Evolutionary conservation across 2,888 invertebrate genomes (phyloP), one percentile per base, ranked within the genome.

Genomic region (Drosophila barbarae): DNA sequence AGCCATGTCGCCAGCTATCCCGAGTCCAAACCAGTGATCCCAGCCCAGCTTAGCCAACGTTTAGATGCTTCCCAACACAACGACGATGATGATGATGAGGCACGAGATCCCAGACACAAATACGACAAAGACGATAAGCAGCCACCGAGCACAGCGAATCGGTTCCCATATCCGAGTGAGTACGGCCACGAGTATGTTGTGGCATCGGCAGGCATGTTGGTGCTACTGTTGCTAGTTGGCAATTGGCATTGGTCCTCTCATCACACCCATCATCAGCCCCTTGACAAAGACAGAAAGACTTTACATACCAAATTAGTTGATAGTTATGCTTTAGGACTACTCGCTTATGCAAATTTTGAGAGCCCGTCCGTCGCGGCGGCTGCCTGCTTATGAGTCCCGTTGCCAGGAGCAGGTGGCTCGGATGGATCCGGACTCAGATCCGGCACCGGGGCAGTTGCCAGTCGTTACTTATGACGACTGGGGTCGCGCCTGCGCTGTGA

Each of bases 231-330:
- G 79, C 69, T 79, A 82, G 72, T 82, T 66, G 69, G 69, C 58
- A 63, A 74, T 54, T 51, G 61, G 55, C 71, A 61, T 52, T 66
- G 69, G 55, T 63, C 36, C 57, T 64, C 59, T 70, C 64, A 68
- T 73, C 71, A 72, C 72, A 69, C 57, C 23, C 41, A 38, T 44
- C 41, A 35, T 44, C 26, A 42, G 26, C n/a, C 50, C 57, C 56
- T 76, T 65, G 76, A 76, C 72, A 76, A 70, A 70, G 74, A 81
- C 77, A 71, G 71, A 72, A 86, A 84, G 78, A 86, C 82, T 84
- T 87, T 86, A 76, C 72, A 72, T 84, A 86, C 80, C 76, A 80
- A 85, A 85, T 85, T 84, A 82, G 85, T 77, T 81, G 71, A 81
- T 81, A 84, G 78, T 79, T 74, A 74, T 77, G 77, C 73, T 84